Evolutionary conservation across 2,113 vertebrate species (phyloP).

Genomic region (Cavia porcellus): DNA sequence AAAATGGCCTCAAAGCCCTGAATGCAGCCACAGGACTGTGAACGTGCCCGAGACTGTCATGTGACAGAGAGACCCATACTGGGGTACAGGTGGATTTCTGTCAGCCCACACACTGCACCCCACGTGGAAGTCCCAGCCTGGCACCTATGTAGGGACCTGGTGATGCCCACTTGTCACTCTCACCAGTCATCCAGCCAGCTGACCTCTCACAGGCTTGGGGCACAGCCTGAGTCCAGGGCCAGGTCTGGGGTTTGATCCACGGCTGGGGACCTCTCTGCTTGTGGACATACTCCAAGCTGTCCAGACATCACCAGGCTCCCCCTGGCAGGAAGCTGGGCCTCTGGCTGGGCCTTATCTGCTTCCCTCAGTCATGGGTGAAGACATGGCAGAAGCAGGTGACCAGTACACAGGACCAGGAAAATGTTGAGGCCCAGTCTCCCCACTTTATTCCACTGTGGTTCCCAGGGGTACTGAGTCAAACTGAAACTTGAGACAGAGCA

Average conservation of each 20-base stretch:
- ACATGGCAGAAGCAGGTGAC: rapidly evolving
- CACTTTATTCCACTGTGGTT: neutral
- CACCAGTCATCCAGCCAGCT: neutral
- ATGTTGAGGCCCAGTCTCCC: too few species aligned
- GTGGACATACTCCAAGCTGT: neutral
- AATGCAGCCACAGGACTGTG: neutral
- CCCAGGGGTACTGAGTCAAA: neutral
- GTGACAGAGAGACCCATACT: neutral
- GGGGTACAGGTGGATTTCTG: neutral
- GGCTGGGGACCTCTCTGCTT: neutral
- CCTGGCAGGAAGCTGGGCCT: neutral
- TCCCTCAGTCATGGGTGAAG: rapidly evolving
- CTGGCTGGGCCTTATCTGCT: neutral
- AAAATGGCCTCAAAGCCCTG: neutral
- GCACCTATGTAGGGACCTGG: neutral
- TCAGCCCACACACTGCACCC: neutral
- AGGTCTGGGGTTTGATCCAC: neutral
- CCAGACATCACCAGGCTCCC: neutral
- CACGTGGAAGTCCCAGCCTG: neutral
- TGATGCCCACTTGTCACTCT: rapidly evolving
- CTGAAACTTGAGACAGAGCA: neutral
- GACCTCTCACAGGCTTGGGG: neutral
- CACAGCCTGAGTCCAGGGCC: too few species aligned
- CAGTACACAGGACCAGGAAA: too few species aligned
- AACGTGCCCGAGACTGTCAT: neutral